Base-by-base conservation (phyloP, 1,140 invertebrate genomes). In the Euwallacea fornicatus region DNA sequence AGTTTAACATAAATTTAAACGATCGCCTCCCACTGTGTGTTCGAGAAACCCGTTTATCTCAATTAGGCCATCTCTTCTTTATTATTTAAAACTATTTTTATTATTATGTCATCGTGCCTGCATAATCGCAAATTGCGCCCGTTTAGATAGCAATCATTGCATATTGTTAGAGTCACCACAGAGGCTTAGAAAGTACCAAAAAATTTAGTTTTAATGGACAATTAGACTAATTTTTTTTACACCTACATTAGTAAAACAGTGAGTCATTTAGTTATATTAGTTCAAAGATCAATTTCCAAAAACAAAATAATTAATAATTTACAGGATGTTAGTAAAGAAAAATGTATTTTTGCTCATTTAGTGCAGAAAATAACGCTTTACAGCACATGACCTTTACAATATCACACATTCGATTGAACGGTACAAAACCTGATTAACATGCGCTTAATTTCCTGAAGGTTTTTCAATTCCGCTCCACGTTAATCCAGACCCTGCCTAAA, bases 41-140 rank as follows among this genome's bases (percentile, higher is more conserved):
- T 60, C 15, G 21, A 11, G 8, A 41, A 60, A 11, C 10, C 41
- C 41, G 58, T 42, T 60, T 60, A 60, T 60, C 58, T 60, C 42
- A 60, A 60, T 60, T 60, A 60, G 11, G 16, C 8, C 54, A 15
- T 15, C 54, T 11, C 11, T 21, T 56, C 55, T 56, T n/a, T 16
- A 16, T 11, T 56, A 15, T 56, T 11, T 50, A 50, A 58, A 58
- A 58, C 21, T 41, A 43, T 60, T 41, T n/a, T 41, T 10, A 13
- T 43, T 41, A 60, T 60, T 60, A 60, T 60, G 58, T 60, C 58
- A 42, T 60, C 46, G 46, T 50, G 46, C 46, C 21, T 11, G 13
- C 46, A 50, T 13, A 50, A 50, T 50, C 13, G 46, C 9, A 50
- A 50, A 50, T 50, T 50, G 46, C 46, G 13, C 7, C 46, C 13